A percentile compares a stretch with the other conserved stretches of the same genome.
Evolutionary conservation across 2,888 invertebrate genomes (phyloP).

Genomic region (Troides oblongomaculatus): DNA sequence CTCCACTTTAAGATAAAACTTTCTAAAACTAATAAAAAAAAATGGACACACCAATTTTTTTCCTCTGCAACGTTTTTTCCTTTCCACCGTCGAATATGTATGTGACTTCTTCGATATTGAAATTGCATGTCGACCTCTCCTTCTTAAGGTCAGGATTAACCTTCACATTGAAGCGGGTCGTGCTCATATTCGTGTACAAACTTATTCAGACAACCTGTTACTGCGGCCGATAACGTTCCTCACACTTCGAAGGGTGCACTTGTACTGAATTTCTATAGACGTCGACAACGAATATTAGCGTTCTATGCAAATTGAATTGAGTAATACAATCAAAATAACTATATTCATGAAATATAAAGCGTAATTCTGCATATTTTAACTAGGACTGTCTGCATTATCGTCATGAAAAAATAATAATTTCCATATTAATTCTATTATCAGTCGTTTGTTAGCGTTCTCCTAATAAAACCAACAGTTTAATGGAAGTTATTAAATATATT

Average conservation of each 20-base stretch:
- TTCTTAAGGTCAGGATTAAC: conserved; percentile 84
- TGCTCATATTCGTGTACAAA: conserved; percentile 4
- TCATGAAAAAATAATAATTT: too few species aligned
- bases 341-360: too few species aligned
- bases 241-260: conserved; percentile 4
- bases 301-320: conserved; percentile 20
- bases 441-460: too few species aligned
- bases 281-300: background rate
- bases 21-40: too few species aligned
- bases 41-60: conserved; percentile 56
- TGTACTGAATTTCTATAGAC: conserved; percentile 17
- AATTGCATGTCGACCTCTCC: conserved; percentile 86
- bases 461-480: too few species aligned
- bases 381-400: too few species aligned
- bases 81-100: conserved; percentile 87
- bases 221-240: background rate
- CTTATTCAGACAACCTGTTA: background rate
- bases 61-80: conserved; percentile 84
- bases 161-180: conserved; percentile 29
- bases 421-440: too few species aligned
- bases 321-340: background rate
- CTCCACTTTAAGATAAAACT: too few species aligned
- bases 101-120: conserved; percentile 86
- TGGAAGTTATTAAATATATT: too few species aligned
- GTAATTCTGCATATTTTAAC: too few species aligned